phyloP scores from a whole-genome alignment of 2,113 vertebrate species.

The Silurus meridionalis region DNA sequence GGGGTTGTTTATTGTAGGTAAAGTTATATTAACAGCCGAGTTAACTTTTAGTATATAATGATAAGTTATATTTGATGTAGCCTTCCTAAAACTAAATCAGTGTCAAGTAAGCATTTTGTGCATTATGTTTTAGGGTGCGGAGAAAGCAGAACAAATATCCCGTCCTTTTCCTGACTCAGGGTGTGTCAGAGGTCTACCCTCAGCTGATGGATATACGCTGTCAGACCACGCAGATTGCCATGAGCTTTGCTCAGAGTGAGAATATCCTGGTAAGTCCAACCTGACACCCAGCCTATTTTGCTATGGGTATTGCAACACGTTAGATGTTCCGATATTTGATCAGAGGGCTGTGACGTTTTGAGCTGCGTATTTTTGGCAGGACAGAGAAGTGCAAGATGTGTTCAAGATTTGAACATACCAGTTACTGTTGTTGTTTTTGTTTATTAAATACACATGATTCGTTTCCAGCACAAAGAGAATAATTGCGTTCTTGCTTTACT shows the following conservation, averaged over 20 bases:
- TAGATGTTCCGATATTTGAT: background rate
- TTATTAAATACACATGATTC: background rate
- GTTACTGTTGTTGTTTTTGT: too few species aligned
- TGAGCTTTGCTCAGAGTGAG: conserved; percentile 95
- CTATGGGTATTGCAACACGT: background rate
- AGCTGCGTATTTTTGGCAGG: background rate
- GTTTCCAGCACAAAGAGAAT: background rate
- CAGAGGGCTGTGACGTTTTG: background rate
- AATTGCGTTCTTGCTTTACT: background rate
- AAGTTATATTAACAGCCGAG: background rate
- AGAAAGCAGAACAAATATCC: conserved; percentile 97
- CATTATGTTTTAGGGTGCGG: conserved; percentile 80
- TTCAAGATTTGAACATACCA: too few species aligned
- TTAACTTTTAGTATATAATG: background rate
- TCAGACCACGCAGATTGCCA: conserved; percentile 88
- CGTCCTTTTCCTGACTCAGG: conserved; percentile 95
- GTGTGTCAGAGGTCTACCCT: conserved; percentile 84
- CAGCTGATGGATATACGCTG: conserved; percentile 93
- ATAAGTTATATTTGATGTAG: background rate
- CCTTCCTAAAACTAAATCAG: background rate
- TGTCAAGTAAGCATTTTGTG: background rate
- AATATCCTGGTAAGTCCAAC: conserved; percentile 85
- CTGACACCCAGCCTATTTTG: background rate
- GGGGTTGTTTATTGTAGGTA: background rate
- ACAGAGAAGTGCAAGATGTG: too few species aligned